Base-by-base conservation (phyloP, 2,888 invertebrate species). In the Eurytoma adleriae region DNA sequence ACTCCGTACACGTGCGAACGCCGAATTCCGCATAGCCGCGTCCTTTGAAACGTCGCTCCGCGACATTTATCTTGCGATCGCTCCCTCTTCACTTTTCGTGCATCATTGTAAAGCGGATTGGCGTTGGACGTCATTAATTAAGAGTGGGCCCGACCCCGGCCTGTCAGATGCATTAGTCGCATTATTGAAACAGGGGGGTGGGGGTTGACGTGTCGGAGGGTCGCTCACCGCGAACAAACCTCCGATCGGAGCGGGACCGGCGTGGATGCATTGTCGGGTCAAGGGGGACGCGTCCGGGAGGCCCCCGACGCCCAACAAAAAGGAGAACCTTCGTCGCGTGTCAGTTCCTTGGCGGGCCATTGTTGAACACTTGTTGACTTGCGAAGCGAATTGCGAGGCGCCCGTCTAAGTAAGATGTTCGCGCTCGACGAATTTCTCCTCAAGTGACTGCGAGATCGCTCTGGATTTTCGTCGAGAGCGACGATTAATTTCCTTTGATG, bases 111-210 rank as follows among this genome's bases (percentile, higher is more conserved):
- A 71, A 80, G 71, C 71, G 75, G 64, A 70, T 67, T 71, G 75
- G 7, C 52, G 27, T 40, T 67, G 64, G 71, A 67, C 40, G 75
- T 76, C 75, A 80, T 80, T 76, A 76, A 80, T 80, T 80, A 80
- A 70, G 67, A 77, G 70, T 64, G 24, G 70, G 52, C 48, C 57
- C 48, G 40, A 59, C 59, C 61, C 59, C 14, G n/a, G 13, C 56
- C 74, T 67, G 80, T 71, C 80, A 76, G 59, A 74, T 76, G 76
- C 76, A 80, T 80, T 79, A 79, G 66, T 66, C 62, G 61, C 62
- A 68, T 78, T 73, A 68, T 78, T n/a, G 56, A 40, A 40, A 7
- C 30, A 7, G 40, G 40, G 56, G 52, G 56, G 16, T 7, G 4
- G 50, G n/a, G 52, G 7, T n/a, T 50, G 48, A n/a, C 12, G 16